Base-by-base conservation (phyloP, 1,140 invertebrate genomes). In the Coelopa frigida region DNA sequence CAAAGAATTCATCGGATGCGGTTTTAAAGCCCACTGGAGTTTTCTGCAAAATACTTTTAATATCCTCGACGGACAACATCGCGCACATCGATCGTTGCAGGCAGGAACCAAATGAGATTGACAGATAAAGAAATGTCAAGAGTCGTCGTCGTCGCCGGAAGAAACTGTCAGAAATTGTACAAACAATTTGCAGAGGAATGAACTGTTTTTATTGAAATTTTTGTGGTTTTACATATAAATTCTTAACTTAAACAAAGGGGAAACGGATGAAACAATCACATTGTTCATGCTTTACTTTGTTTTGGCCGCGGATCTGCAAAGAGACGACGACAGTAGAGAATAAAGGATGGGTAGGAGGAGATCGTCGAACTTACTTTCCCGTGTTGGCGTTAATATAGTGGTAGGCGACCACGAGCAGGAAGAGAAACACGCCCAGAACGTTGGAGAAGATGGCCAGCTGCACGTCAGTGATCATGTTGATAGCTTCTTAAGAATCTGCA, bases 391-490 rank as follows among this genome's bases (percentile, higher is more conserved):
- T 84, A n/a, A 98, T 91, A 68, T 98, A 98, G 61, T 98, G 95
- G 60, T 95, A 98, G 0, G 97, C 72, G 24, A 98, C 92, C 1
- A 98, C 94, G 42, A 98, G 70, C 18, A 98, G 78, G 70, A 98
- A 98, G 12, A 98, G 73, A 0, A 85, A 84, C 1, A 97, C 90
- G 51, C 95, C 94, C 41, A 98, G 73, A 49, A 96, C 83, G 72
- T 98, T 98, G 53, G 92, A 91, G 73, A 98, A 95, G 39, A 98
- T 82, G 1, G 93, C 92, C 50, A 98, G 73, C 70, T 98, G 94
- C 10, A 97, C 83, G 60, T 98, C 94, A 7, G 90, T 94, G 49
- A 98, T 94, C 94, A 98, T 98, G 41, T 52, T 58, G 50, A n/a
- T 22, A 37, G 27, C 14, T 41, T n/a, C n/a, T n/a, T n/a, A n/a